Evolutionary conservation across 2,888 invertebrate species (phyloP).

Genomic region (Drosophila leonis): DNA sequence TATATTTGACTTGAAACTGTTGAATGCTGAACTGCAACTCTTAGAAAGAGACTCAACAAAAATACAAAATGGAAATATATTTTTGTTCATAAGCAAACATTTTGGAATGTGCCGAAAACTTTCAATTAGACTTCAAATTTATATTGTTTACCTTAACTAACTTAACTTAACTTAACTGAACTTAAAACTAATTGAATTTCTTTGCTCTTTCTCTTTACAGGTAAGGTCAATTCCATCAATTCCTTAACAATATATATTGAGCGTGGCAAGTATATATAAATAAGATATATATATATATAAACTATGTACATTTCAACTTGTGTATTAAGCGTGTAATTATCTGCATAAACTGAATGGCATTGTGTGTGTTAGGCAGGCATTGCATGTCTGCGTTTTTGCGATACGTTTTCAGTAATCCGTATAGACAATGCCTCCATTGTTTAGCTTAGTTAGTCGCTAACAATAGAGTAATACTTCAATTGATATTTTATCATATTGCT

Average conservation of each 20-base stretch:
- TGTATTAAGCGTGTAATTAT: conserved; percentile 38
- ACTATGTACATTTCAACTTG: background rate
- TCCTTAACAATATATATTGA: background rate
- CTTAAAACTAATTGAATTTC: conserved; percentile 19
- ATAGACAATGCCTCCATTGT: conserved; percentile 54
- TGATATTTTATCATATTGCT: conserved; percentile 45
- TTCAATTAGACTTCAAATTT: no score
- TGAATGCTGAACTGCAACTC: background rate
- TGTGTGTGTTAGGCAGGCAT: conserved; percentile 25
- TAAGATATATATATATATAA: background rate
- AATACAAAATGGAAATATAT: background rate
- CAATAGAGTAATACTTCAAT: conserved; percentile 36
- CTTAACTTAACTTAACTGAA: no score
- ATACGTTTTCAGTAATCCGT: conserved; percentile 20
- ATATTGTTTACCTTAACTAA: no score
- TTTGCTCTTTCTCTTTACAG: conserved; percentile 34
- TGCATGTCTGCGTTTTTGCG: conserved; percentile 34
- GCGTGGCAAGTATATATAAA: background rate
- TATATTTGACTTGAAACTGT: background rate
- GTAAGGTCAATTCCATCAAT: conserved; percentile 29
- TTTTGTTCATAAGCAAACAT: no score
- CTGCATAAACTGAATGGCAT: conserved; percentile 42
- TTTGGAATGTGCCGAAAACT: no score
- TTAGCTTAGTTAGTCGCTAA: conserved; percentile 25
- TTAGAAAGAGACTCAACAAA: background rate